These are phyloP conservation scores for Hypotaenidia okinawae DNA, from an alignment of 2,797 vertebrate genomes.

Conservation along the genomic window DNA sequence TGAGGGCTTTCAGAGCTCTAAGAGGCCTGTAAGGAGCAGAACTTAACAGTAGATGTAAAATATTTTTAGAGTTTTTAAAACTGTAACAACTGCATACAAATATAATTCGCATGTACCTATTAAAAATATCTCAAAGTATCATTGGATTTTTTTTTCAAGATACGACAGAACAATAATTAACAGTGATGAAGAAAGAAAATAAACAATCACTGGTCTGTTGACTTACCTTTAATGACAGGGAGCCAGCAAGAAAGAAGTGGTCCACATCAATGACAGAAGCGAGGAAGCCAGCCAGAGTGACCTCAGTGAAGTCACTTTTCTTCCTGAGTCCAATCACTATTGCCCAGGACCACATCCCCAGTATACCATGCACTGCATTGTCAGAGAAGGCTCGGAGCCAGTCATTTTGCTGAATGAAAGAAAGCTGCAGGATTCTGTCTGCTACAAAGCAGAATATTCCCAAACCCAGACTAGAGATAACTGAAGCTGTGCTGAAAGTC, in stretches of 20 bases:
- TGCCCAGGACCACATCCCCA: constrained; percentile 97
- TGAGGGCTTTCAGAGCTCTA: not conserved
- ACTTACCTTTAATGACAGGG: constrained; percentile 90
- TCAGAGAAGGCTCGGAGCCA: constrained; percentile 91
- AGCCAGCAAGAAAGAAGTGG: constrained; percentile 92
- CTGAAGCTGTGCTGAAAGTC: constrained; percentile 89
- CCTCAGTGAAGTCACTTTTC: constrained; percentile 91
- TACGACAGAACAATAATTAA: not conserved
- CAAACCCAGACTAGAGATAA: constrained; percentile 88
- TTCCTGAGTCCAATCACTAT: constrained; percentile 91
- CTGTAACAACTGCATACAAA: not conserved
- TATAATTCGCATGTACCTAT: not conserved
- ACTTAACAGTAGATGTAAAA: not conserved
- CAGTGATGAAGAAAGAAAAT: not conserved
- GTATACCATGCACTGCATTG: constrained; percentile 87
- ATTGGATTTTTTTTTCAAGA: not conserved
- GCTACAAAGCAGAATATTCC: constrained; percentile 89
- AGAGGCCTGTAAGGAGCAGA: not conserved
- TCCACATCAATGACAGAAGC: constrained; percentile 93
- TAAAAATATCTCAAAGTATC: not conserved
- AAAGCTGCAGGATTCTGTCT: constrained; percentile 85
- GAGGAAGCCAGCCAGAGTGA: constrained; percentile 90
- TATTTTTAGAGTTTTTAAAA: not conserved
- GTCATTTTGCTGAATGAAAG: constrained; percentile 86
- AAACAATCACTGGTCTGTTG: not conserved